Evolutionary conservation across 2,888 invertebrate species (phyloP).

Genomic region (Agapostemon virescens): DNA sequence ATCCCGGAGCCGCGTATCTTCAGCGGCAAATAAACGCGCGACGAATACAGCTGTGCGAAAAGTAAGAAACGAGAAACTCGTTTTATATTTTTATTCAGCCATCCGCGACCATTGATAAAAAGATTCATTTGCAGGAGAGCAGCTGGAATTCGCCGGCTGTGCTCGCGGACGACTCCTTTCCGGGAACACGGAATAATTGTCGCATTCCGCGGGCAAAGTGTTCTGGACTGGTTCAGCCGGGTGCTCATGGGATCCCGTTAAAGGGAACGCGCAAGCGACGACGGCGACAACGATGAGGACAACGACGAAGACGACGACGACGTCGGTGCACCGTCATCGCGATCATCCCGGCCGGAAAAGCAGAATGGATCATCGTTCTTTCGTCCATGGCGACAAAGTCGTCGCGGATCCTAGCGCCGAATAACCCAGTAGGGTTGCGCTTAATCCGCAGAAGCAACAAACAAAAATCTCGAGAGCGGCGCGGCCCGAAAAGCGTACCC

Average conservation of each 20-base stretch:
- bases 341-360: slow-evolving; percentile 47
- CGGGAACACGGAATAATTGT: slow-evolving; percentile 10
- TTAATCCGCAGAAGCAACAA: slow-evolving; percentile 60
- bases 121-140: background rate
- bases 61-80: background rate
- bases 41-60: background rate
- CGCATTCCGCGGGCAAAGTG: background rate
- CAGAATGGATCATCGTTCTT: slow-evolving; percentile 33
- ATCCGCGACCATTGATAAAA: background rate
- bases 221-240: background rate
- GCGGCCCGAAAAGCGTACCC: slow-evolving; percentile 17
- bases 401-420: slow-evolving; percentile 27
- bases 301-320: background rate
- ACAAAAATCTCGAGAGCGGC: slow-evolving; percentile 52
- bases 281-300: background rate
- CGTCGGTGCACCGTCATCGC: slow-evolving; percentile 39
- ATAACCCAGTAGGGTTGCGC: slow-evolving; percentile 34
- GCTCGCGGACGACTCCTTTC: background rate
- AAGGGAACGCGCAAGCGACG: slow-evolving; percentile 15
- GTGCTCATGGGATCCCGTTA: background rate
- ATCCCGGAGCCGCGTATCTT: background rate
- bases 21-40: background rate
- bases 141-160: background rate
- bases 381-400: slow-evolving; percentile 44
- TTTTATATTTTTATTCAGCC: background rate